A percentile compares a stretch with the other conserved stretches of the same genome.
These are phyloP conservation scores for Lasius fuliginosus DNA, from an alignment of 2,888 invertebrate genomes.

Conservation along the genomic window DNA sequence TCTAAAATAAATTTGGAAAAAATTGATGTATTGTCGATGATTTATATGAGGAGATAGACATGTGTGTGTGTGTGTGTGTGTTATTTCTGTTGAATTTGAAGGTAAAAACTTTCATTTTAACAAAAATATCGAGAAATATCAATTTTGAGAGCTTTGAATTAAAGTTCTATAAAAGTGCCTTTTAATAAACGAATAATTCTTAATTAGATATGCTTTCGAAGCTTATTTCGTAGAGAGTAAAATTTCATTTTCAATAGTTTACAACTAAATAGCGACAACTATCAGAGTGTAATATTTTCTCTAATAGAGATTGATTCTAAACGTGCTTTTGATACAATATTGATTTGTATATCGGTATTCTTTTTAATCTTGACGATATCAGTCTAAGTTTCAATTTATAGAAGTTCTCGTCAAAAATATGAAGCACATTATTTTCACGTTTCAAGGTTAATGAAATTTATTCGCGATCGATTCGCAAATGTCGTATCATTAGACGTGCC, in stretches of 20 bases:
- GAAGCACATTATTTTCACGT: neutral
- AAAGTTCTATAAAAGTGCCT: neutral
- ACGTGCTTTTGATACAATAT: neutral
- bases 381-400: neutral
- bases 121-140: neutral
- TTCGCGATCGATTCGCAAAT: constrained; percentile 46
- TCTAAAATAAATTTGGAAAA: neutral
- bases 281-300: neutral
- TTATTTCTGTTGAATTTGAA: neutral
- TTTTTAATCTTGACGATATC: constrained; percentile 8
- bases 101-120: neutral
- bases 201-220: neutral
- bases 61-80: neutral
- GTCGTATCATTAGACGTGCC: constrained; percentile 53
- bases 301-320: neutral
- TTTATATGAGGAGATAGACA: neutral
- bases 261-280: neutral
- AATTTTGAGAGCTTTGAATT: neutral
- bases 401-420: neutral
- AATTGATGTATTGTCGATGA: neutral
- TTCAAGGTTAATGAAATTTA: constrained; percentile 21
- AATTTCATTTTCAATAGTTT: neutral
- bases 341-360: neutral
- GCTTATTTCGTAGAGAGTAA: neutral
- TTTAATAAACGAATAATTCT: neutral